Evolutionary conservation across 2,797 vertebrate genomes (phyloP).

Genomic region (Microchirus variegatus): DNA sequence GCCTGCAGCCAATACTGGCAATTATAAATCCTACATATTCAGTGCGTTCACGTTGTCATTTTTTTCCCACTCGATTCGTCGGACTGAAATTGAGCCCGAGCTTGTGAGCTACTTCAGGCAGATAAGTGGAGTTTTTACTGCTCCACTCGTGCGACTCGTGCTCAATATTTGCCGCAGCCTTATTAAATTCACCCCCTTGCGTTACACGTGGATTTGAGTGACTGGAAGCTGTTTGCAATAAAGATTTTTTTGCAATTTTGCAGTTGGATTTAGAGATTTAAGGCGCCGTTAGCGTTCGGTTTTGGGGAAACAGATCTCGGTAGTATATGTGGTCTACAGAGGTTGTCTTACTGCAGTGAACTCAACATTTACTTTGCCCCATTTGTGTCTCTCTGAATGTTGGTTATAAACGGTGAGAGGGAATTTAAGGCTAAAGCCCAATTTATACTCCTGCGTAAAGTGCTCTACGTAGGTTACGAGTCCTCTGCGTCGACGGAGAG

Average conservation of each 20-base stretch:
- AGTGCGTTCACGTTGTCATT: slow-evolving; percentile 26
- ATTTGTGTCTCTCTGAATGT: neutral
- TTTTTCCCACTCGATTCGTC: slow-evolving; percentile 9
- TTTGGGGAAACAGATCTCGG: too few relatives aligned
- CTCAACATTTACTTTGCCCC: neutral
- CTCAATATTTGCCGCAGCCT: neutral
- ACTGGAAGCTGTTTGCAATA: too few relatives aligned
- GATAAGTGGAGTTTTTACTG: slow-evolving; percentile 7
- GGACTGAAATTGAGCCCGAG: slow-evolving; percentile 6
- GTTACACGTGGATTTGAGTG: neutral
- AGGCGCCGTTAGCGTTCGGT: too few relatives aligned
- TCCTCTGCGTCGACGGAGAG: too few relatives aligned
- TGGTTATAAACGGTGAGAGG: slow-evolving; percentile 1
- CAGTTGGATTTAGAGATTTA: too few relatives aligned
- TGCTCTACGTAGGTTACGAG: too few relatives aligned
- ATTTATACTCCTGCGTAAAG: too few relatives aligned
- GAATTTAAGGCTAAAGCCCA: slow-evolving; percentile 23
- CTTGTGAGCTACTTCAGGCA: slow-evolving; percentile 19
- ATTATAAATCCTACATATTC: slow-evolving; percentile 12
- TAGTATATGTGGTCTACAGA: too few relatives aligned
- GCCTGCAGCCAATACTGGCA: neutral
- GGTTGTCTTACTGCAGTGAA: too few relatives aligned
- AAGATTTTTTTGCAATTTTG: too few relatives aligned
- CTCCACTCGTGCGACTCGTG: slow-evolving; percentile 6
- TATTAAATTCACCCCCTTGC: neutral